These are phyloP conservation scores for Paramormyrops hopkinsi DNA, from an alignment of 2,797 vertebrate species.

Conservation along the genomic window DNA sequence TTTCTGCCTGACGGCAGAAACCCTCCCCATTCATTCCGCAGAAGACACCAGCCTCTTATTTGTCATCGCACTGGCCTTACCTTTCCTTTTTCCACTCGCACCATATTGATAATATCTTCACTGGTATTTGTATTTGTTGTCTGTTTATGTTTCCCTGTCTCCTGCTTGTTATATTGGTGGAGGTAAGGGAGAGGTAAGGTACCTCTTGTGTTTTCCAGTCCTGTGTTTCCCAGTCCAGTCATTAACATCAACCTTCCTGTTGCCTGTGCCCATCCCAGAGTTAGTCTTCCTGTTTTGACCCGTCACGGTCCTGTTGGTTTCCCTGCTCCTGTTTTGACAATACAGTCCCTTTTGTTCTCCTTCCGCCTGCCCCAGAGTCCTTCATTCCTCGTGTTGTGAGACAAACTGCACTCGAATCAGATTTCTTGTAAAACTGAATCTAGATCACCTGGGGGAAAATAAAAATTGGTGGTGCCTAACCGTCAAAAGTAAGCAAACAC, in stretches of 20 bases:
- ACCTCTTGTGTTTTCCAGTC: neutral
- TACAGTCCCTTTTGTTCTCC: neutral
- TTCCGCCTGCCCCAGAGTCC: neutral
- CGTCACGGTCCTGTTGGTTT: neutral
- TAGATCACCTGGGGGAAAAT: slow-evolving; percentile 41
- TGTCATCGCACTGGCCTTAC: neutral
- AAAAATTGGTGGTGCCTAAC: slow-evolving; percentile 37
- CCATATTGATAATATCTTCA: neutral
- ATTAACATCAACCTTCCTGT: neutral
- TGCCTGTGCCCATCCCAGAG: neutral
- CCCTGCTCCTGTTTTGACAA: neutral
- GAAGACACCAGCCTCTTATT: neutral
- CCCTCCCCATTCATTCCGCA: neutral
- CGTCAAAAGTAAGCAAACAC: slow-evolving; percentile 33
- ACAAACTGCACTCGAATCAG: slow-evolving; percentile 18
- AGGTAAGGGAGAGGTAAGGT: neutral
- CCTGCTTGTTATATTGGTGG: neutral
- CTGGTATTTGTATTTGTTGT: neutral
- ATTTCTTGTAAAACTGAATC: slow-evolving; percentile 34
- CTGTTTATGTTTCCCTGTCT: neutral
- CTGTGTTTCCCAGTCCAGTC: neutral
- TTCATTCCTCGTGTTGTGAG: neutral
- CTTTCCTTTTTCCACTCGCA: neutral
- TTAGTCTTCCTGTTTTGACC: neutral
- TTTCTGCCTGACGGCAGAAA: neutral